Evolutionary conservation across 2,113 vertebrate species (phyloP), one percentile per base, ranked within the genome.

Genomic region (Podarcis muralis): DNA sequence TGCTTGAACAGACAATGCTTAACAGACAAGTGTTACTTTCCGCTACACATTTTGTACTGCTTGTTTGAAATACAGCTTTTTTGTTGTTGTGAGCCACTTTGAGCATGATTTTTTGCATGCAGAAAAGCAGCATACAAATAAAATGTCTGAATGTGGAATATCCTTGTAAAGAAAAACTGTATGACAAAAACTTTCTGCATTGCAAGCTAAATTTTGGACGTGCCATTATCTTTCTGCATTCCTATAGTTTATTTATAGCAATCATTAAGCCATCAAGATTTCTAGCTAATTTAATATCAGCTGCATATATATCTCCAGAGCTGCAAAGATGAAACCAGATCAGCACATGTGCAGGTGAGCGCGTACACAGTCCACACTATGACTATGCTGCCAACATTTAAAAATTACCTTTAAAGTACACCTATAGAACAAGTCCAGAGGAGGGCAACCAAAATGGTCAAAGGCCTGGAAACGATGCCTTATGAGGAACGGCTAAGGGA

Each of bases 11-110:
- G 76, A 30, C 25, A 78, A 48, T 75, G 4, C 79, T 85, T 90
- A 87, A 82, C 30, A 78, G 84, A 83, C n/a, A 30, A 87, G 16
- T 87, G 4, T 7, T 81, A 66, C 92, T 69, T 88, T 65, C 86
- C 4, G 43, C 53, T 32, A 65, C 8, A 89, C 1, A 57, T 0
- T 43, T 48, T 48, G 48, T 48, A 11, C 48, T 11, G 48, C 8
- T 48, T 48, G 48, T 48, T 48, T 11, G 48, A 48, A 48, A 48
- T 48, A 2, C 48, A 48, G 48, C 8, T 48, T 9, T 48, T 48
- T 48, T 11, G 8, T 48, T 48, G 48, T 11, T 48, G 48, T 48
- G 0, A 48, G 48, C 48, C 48, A 48, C 48, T 48, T 48, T 48
- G 48, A 48, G 48, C 48, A 48, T 48, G 8, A 48, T 48, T 48